These are phyloP conservation scores for Onychomys leucogaster DNA, from an alignment of 2,797 vertebrate genomes.

Conservation along the genomic window DNA sequence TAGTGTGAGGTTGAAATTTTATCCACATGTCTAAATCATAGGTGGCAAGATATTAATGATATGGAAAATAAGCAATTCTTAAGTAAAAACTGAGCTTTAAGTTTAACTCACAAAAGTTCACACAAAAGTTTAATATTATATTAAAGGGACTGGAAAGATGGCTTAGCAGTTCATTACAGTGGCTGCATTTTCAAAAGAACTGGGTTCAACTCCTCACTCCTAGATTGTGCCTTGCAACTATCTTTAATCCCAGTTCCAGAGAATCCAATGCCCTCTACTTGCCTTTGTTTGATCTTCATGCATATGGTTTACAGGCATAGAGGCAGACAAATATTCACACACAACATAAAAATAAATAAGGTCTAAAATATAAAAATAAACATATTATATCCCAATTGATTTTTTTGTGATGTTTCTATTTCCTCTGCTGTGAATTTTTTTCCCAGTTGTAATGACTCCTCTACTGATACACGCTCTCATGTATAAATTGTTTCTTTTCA, in stretches of 20 bases:
- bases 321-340: neutral
- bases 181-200: neutral
- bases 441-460: neutral
- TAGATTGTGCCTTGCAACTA: no score
- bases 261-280: neutral
- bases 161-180: neutral
- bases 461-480: neutral
- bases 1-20: neutral
- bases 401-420: neutral
- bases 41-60: neutral
- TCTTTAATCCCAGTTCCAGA: no score
- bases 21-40: neutral
- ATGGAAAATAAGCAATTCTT: neutral
- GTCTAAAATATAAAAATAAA: neutral
- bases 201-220: neutral
- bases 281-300: neutral
- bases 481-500: neutral
- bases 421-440: neutral
- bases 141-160: neutral
- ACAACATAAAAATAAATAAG: neutral
- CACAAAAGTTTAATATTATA: neutral
- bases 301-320: neutral
- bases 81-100: neutral
- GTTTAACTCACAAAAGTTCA: neutral
- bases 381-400: neutral